phyloP scores from a whole-genome alignment of 2,888 invertebrate species.

The Dimorphilus gyrociliatus region DNA sequence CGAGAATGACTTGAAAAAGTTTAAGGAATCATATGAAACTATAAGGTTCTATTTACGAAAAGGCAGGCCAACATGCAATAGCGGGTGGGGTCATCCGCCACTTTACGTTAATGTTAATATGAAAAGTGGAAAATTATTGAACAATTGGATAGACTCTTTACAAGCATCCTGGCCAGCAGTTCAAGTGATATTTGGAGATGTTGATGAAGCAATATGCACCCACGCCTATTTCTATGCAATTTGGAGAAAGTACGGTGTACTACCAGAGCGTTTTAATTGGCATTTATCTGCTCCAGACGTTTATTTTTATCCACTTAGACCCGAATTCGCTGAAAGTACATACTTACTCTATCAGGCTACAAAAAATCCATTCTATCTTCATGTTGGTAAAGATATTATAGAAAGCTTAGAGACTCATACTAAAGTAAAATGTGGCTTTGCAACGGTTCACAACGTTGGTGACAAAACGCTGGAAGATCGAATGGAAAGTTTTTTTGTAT shows the following conservation, averaged over 20 bases:
- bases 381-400: constrained; percentile 47
- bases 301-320: constrained; percentile 47
- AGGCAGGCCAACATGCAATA: constrained; percentile 44
- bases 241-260: constrained; percentile 45
- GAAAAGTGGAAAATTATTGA: constrained; percentile 44
- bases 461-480: constrained; percentile 47
- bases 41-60: constrained; percentile 45
- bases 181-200: constrained; percentile 45
- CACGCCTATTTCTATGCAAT: constrained; percentile 48
- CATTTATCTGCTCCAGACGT: constrained; percentile 21
- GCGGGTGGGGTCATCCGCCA: constrained; percentile 45
- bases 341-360: constrained; percentile 49
- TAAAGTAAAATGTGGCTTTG: constrained; percentile 47
- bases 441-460: constrained; percentile 48
- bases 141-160: constrained; percentile 49
- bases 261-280: constrained; percentile 42
- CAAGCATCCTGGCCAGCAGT: constrained; percentile 42
- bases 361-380: constrained; percentile 49
- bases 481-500: constrained; percentile 51
- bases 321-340: constrained; percentile 49
- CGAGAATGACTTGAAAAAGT: constrained; percentile 43
- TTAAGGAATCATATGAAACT: constrained; percentile 43
- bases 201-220: constrained; percentile 49
- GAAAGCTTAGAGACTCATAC: constrained; percentile 42
- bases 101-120: constrained; percentile 50